Percentiles rank a stretch among this genome's conserved stretches.
These are phyloP conservation scores for Platalea minor DNA, from an alignment of 2,797 vertebrate species.

Conservation along the genomic window DNA sequence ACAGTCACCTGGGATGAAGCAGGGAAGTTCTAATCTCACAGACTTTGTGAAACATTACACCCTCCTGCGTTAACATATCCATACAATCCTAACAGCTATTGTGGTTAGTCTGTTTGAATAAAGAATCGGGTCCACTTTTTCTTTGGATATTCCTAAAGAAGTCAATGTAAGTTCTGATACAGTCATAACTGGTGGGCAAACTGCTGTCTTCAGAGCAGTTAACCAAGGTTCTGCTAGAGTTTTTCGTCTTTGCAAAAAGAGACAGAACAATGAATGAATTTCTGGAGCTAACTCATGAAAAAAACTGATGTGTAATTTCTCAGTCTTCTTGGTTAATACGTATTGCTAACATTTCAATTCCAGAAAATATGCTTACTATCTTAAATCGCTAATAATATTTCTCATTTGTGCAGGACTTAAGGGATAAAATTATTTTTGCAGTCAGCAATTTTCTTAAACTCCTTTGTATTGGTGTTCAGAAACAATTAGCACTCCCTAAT, in stretches of 20 bases:
- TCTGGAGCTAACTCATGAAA: neutral
- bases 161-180: neutral
- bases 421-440: conserved; percentile 12
- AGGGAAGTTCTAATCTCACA: neutral
- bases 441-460: conserved; percentile 20
- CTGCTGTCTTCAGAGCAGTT: neutral
- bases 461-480: conserved; percentile 20
- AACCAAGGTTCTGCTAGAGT: neutral
- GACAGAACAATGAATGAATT: neutral
- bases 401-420: neutral
- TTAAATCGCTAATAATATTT: neutral
- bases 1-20: neutral
- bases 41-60: neutral
- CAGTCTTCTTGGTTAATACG: neutral
- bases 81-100: neutral
- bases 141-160: neutral
- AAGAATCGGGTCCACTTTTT: neutral
- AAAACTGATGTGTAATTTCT: neutral
- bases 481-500: conserved; percentile 47
- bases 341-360: neutral
- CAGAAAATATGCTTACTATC: neutral
- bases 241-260: neutral
- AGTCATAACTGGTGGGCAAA: neutral
- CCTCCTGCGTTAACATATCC: neutral
- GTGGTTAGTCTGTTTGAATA: neutral